Conservation (phyloP, 2,888 invertebrate species). For the Calameuta idolon region DNA sequence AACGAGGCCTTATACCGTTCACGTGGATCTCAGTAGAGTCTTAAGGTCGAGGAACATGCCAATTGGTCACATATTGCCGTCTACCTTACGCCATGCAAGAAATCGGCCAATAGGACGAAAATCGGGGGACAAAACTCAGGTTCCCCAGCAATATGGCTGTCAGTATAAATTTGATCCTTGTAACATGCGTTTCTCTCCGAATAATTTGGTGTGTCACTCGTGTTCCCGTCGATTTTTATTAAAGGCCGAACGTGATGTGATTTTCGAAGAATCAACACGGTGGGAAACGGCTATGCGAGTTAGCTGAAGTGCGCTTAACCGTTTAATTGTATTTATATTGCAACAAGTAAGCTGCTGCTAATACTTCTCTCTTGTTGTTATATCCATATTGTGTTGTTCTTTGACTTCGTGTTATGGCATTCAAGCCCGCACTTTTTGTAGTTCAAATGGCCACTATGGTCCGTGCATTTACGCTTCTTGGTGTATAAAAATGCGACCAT, state of each 20-base stretch:
- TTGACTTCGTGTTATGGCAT: background rate
- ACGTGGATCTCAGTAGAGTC: background rate
- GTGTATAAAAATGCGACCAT: no score
- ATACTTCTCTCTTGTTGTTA: conserved; percentile 31
- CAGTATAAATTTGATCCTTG: conserved; percentile 96
- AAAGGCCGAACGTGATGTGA: conserved; percentile 68
- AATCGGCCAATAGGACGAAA: conserved; percentile 75
- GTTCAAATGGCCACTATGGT: background rate
- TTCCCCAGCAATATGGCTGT: conserved; percentile 92
- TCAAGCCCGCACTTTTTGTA: conserved; percentile 26
- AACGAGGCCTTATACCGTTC: background rate
- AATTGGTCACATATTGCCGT: conserved; percentile 7
- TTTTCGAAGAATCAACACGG: conserved; percentile 69
- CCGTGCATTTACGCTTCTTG: background rate
- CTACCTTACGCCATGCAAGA: conserved; percentile 6
- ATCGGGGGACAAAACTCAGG: conserved; percentile 84
- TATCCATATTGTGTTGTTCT: conserved; percentile 28
- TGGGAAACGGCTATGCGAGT: conserved; percentile 72
- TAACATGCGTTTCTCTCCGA: conserved; percentile 88
- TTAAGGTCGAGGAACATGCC: background rate
- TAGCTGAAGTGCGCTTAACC: conserved; percentile 46
- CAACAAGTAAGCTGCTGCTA: conserved; percentile 16
- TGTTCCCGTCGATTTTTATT: conserved; percentile 70
- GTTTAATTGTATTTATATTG: conserved; percentile 18
- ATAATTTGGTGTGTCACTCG: conserved; percentile 73